These are phyloP conservation scores for Syngnathus rostellatus DNA, from an alignment of 2,797 vertebrate genomes.

Conservation along the genomic window DNA sequence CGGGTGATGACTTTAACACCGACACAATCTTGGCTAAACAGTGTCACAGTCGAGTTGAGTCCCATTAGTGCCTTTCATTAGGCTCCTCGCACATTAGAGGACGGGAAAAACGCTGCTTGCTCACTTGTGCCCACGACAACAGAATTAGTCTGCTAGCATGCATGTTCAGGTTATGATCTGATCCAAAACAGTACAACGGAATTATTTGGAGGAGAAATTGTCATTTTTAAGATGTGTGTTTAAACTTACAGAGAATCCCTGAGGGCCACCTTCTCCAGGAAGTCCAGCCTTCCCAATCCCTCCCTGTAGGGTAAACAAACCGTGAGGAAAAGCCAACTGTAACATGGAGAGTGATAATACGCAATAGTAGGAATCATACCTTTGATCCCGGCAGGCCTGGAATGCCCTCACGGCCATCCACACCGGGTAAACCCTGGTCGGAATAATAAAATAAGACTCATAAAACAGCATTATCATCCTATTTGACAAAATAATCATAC, in stretches of 20 bases:
- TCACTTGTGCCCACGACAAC: not conserved
- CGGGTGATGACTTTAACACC: conserved; percentile 15
- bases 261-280: conserved; percentile 84
- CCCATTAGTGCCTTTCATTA: conserved; percentile 24
- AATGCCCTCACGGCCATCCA: conserved; percentile 88
- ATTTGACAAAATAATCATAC: conserved; percentile 44
- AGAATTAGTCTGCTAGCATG: conserved; percentile 5
- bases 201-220: not conserved
- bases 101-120: not conserved
- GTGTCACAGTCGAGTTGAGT: conserved; percentile 14
- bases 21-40: conserved; percentile 6
- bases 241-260: conserved; percentile 88
- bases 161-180: not conserved
- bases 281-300: conserved; percentile 77
- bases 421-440: conserved; percentile 84
- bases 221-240: not conserved
- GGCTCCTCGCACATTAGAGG: conserved; percentile 29
- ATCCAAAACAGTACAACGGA: not conserved
- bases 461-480: not conserved
- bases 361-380: conserved; percentile 60
- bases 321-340: not conserved
- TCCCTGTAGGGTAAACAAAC: conserved; percentile 71
- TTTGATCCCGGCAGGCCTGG: conserved; percentile 92
- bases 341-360: not conserved
- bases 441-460: conserved; percentile 9